phyloP scores from a whole-genome alignment of 2,797 vertebrate species.

The Gouania willdenowi region DNA sequence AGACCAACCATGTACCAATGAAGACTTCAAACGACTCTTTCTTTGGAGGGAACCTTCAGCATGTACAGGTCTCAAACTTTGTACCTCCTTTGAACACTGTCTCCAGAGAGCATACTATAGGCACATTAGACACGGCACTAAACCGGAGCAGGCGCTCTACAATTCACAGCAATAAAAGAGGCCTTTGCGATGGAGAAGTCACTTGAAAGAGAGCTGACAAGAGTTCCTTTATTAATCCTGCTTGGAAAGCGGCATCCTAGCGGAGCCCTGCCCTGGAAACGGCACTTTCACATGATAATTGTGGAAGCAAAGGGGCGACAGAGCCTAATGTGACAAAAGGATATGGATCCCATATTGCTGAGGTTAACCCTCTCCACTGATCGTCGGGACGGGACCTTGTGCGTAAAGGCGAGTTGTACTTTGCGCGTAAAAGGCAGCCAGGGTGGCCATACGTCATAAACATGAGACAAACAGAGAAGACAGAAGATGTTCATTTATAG shows the following conservation, averaged over 20 bases:
- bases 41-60: constrained; percentile 69
- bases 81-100: constrained; percentile 72
- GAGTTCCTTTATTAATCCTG: constrained; percentile 70
- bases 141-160: constrained; percentile 76
- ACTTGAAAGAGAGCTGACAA: constrained; percentile 81
- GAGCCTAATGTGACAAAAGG: constrained; percentile 31
- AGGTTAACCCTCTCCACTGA: constrained; percentile 11
- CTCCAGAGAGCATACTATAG: constrained; percentile 69
- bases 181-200: constrained; percentile 79
- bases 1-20: constrained; percentile 58
- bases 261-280: constrained; percentile 65
- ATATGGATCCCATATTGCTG: constrained; percentile 36
- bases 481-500: no score
- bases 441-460: no score
- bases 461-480: constrained; percentile 16
- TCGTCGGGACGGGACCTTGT: constrained; percentile 22
- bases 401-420: constrained; percentile 37
- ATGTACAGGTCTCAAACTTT: constrained; percentile 83
- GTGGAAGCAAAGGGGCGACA: constrained; percentile 39
- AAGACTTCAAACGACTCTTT: constrained; percentile 69
- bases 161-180: constrained; percentile 75
- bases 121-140: constrained; percentile 81
- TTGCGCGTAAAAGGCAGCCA: constrained; percentile 54
- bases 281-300: constrained; percentile 74
- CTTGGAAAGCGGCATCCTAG: constrained; percentile 69